Base-by-base conservation (phyloP, 2,888 invertebrate genomes). In the Trachelus iudaicus region DNA sequence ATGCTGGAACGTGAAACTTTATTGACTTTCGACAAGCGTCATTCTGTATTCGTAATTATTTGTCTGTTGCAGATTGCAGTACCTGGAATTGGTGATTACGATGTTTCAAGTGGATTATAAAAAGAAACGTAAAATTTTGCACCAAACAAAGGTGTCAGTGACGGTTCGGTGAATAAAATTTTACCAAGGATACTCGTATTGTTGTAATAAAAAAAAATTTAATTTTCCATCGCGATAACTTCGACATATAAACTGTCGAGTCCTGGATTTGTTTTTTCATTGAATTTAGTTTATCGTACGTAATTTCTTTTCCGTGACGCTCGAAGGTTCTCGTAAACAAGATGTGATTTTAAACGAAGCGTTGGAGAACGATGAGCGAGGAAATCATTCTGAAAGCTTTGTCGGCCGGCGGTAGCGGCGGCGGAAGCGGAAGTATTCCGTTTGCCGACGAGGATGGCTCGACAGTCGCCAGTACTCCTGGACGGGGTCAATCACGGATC, bases 381-480 rank as follows among this genome's bases (percentile, higher is more conserved):
- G 85, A 86, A 79, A 81, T 83, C 34, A 80, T 84, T 34, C 34
- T 82, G 69, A 87, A 82, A 76, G 79, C 80, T 56, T 73, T 84
- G 73, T 73, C 75, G n/a, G 34, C 1, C 34, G 71, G 71, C 3
- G 71, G 71, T 3, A 78, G 80, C 75, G 83, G 75, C 75, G 83
- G 81, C 77, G 80, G 80, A n/a, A 73, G 69, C 73, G 76, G 73
- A 15, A 84, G 80, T 79, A 86, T 86, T 81, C 85, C 86, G 30
- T 87, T 84, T 78, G 84, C 83, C 76, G 87, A 87, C 80, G 86
- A 86, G 78, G 87, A 88, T 81, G 85, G 82, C 69, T 80, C 79
- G 23, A 81, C 83, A 56, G 79, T 34, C 11, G 79, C 79, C 11
- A 82, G 77, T 68, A 73, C 78, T 33, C 82, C 81, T 34, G 80